Conservation (phyloP, 1,140 invertebrate genomes). For the Zaprionus davidi region DNA sequence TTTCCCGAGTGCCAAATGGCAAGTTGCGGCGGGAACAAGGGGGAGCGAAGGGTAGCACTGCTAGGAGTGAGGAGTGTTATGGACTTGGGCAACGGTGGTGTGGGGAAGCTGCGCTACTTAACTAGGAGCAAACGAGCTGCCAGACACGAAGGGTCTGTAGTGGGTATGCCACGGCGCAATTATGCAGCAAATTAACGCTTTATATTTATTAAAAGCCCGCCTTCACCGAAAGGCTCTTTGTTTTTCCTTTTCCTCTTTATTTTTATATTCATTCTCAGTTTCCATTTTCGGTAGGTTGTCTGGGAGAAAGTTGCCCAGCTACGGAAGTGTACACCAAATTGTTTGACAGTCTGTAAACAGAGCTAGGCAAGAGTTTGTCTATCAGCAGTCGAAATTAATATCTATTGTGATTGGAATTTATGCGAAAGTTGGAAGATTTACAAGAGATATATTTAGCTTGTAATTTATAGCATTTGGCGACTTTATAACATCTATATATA, state of each 20-base stretch:
- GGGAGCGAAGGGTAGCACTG: neutral
- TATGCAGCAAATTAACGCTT: slow-evolving; percentile 82
- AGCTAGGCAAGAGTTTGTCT: slow-evolving; percentile 18
- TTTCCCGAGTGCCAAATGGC: slow-evolving; percentile 39
- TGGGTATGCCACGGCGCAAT: slow-evolving; percentile 76
- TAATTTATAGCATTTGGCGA: neutral
- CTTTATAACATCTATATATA: neutral
- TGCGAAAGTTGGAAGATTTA: slow-evolving; percentile 3
- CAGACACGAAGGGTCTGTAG: slow-evolving; percentile 56
- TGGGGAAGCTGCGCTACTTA: slow-evolving; percentile 74
- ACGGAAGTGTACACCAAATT: slow-evolving; percentile 16
- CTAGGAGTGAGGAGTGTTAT: neutral
- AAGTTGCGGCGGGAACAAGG: neutral
- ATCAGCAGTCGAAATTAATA: slow-evolving; percentile 52
- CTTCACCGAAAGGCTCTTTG: slow-evolving; percentile 51
- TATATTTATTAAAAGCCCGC: slow-evolving; percentile 81
- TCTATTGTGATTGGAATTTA: slow-evolving; percentile 67
- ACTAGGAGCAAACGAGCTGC: slow-evolving; percentile 59
- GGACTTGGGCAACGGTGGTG: slow-evolving; percentile 9
- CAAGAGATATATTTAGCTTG: neutral
- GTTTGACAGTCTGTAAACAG: slow-evolving; percentile 56
- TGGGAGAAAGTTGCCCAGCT: slow-evolving; percentile 15
- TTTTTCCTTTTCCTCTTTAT: slow-evolving; percentile 15
- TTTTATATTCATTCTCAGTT: slow-evolving; percentile 12
- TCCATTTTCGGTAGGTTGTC: slow-evolving; percentile 41